Evolutionary conservation across 2,797 vertebrate genomes (phyloP).

Genomic region (Aotus griseimembra): DNA sequence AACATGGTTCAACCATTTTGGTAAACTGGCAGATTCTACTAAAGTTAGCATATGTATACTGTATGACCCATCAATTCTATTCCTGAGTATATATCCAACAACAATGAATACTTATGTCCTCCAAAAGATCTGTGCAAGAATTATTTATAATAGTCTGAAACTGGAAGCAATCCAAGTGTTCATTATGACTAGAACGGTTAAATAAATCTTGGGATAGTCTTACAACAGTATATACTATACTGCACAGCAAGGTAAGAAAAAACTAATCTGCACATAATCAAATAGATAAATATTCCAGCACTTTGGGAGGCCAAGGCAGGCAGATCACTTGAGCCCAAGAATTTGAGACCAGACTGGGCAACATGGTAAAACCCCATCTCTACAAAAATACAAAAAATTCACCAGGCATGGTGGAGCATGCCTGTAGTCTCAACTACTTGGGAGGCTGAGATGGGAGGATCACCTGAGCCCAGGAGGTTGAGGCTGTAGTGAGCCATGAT

Average conservation of each 20-base stretch:
- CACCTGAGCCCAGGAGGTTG: neutral
- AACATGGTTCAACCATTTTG: neutral
- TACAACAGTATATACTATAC: neutral
- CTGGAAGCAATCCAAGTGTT: constrained; percentile 28
- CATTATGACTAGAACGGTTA: constrained; percentile 39
- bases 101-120: neutral
- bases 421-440: neutral
- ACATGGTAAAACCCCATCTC: neutral
- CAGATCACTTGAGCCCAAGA: neutral
- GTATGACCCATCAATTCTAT: neutral
- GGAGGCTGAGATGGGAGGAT: neutral
- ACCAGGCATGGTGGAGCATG: neutral
- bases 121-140: constrained; percentile 22
- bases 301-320: neutral
- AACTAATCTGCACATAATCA: neutral
- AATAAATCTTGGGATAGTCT: neutral
- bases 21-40: neutral
- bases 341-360: neutral
- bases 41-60: neutral
- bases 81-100: neutral
- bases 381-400: neutral
- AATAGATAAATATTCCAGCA: neutral
- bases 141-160: neutral
- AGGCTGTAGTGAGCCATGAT: neutral
- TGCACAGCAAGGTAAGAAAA: neutral